Evolutionary conservation across 2,888 invertebrate genomes (phyloP), one percentile per base, ranked within the genome.

Genomic region (Crepidodera aurea): DNA sequence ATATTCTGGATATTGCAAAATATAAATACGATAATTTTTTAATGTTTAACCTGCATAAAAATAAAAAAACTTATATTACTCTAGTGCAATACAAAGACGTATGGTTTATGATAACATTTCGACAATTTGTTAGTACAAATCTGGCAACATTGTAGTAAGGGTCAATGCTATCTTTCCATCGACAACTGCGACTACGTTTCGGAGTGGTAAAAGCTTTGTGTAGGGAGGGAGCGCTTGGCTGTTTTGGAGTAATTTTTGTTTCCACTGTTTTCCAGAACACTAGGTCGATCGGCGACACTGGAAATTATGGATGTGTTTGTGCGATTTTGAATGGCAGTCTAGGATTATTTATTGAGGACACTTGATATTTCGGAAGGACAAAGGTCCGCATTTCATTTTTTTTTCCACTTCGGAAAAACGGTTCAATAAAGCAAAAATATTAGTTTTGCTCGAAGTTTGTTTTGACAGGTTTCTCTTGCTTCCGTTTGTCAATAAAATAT

Each of bases 101-200:
- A n/a, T n/a, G n/a, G n/a, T n/a, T n/a, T n/a, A n/a, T n/a, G n/a
- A n/a, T n/a, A n/a, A n/a, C n/a, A n/a, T n/a, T n/a, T n/a, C n/a
- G n/a, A n/a, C n/a, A n/a, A n/a, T n/a, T n/a, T n/a, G n/a, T n/a
- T n/a, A n/a, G n/a, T n/a, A n/a, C n/a, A n/a, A 15, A 4, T 42
- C 12, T 12, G 44, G 44, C 44, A 44, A 44, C 44, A 25, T 12
- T 16, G 44, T 25, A 25, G 12, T 12, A 10, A 34, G 60, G 64
- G 64, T 64, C 64, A 64, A 60, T 60, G 64, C 64, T 60, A 64
- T 60, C 60, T 34, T 53, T 60, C 42, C 34, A 37, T 32, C 27
- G 50, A 1, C 48, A 51, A 46, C 46, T 34, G 13, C 34, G 34
- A 34, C 34, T 34, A 34, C 1, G n/a, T 13, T 34, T 54, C 16